Evolutionary conservation across 2,113 vertebrate species (phyloP).

Genomic region (Kryptolebias marmoratus): DNA sequence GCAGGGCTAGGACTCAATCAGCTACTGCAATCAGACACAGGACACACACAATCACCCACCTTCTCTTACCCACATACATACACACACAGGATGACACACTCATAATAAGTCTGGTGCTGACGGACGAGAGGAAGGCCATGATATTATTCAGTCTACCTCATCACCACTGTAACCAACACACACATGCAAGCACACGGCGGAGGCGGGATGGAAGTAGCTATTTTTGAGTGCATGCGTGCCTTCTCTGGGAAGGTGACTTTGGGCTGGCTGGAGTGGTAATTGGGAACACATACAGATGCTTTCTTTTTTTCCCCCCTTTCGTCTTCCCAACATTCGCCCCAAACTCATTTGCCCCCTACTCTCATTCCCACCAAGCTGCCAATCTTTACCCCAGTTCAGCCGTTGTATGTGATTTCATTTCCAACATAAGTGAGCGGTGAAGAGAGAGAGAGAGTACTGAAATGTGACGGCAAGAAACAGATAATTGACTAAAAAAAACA

Average conservation of each 20-base stretch:
- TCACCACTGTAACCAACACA: slow-evolving; percentile 64
- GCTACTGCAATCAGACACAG: slow-evolving; percentile 70
- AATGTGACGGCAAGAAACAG: slow-evolving; percentile 47
- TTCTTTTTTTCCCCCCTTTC: slow-evolving; percentile 43
- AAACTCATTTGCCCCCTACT: slow-evolving; percentile 48
- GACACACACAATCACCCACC: slow-evolving; percentile 39
- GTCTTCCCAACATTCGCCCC: slow-evolving; percentile 62
- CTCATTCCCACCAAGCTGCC: slow-evolving; percentile 22
- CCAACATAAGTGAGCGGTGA: slow-evolving; percentile 63
- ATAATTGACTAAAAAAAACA: slow-evolving; percentile 77
- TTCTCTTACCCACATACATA: slow-evolving; percentile 7
- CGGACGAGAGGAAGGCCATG: slow-evolving; percentile 67
- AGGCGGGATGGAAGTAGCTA: slow-evolving; percentile 71
- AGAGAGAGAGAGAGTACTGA: slow-evolving; percentile 27
- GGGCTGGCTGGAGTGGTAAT: slow-evolving; percentile 79
- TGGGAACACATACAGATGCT: slow-evolving; percentile 81
- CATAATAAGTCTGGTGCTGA: slow-evolving; percentile 65
- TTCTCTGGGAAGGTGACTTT: slow-evolving; percentile 81
- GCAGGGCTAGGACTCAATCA: slow-evolving; percentile 70
- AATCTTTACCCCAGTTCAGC: slow-evolving; percentile 42
- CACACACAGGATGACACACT: slow-evolving; percentile 41
- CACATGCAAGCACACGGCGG: slow-evolving; percentile 39
- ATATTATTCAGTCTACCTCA: slow-evolving; percentile 76
- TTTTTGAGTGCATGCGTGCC: slow-evolving; percentile 72
- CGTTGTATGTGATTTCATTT: slow-evolving; percentile 77